Percentiles rank a stretch among this genome's conserved stretches.
Evolutionary conservation across 2,113 vertebrate species (phyloP).

Genomic region (Spizaetus ornatus): DNA sequence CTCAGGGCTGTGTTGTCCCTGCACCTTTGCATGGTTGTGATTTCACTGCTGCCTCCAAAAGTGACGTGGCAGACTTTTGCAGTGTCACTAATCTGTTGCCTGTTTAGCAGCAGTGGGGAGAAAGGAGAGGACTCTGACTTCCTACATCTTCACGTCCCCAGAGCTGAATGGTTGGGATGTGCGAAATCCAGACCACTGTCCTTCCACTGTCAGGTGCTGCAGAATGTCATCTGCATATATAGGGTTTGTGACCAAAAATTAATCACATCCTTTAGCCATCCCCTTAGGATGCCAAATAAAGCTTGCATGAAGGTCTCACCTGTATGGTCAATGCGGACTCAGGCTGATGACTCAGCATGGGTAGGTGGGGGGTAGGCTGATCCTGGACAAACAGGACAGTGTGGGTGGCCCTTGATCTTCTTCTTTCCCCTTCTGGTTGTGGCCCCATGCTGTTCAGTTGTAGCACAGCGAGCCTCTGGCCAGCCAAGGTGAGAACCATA

Average conservation of each 20-base stretch:
- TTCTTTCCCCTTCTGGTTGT: background rate
- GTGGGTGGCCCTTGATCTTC: background rate
- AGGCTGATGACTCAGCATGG: background rate
- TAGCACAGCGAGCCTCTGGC: background rate
- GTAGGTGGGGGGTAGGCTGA: background rate
- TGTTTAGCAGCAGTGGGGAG: background rate
- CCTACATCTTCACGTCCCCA: background rate
- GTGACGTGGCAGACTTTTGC: background rate
- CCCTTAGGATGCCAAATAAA: background rate
- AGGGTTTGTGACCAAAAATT: background rate
- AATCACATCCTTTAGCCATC: background rate
- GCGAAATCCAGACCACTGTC: background rate
- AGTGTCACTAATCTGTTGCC: background rate
- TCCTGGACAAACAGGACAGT: background rate
- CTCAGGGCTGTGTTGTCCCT: background rate
- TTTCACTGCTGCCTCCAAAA: background rate
- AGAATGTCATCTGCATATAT: background rate
- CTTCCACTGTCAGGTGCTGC: background rate
- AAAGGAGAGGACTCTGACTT: background rate
- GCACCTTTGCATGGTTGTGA: background rate
- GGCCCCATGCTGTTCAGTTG: background rate
- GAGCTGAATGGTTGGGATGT: background rate
- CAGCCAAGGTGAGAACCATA: background rate
- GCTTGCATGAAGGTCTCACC: background rate
- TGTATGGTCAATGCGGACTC: accelerated